Evolutionary conservation across 2,888 invertebrate species (phyloP).

Genomic region (Drymonia ruficornis): DNA sequence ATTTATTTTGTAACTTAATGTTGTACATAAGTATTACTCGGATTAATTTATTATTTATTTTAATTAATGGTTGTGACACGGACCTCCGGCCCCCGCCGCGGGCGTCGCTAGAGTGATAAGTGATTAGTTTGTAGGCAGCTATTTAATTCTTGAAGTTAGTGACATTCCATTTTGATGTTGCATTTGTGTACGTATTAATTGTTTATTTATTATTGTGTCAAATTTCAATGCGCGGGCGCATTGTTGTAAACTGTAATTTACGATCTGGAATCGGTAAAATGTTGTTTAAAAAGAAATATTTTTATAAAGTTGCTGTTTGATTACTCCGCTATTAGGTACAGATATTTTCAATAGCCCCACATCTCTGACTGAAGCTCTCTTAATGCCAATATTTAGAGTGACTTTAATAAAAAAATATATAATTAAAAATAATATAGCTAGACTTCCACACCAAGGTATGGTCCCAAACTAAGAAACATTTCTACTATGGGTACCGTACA

Average conservation of each 20-base stretch:
- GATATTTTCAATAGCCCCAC: too few relatives aligned
- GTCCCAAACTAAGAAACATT: too few relatives aligned
- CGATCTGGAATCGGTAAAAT: slow-evolving; percentile 8
- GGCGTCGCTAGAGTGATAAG: slow-evolving; percentile 14
- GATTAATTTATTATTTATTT: slow-evolving; percentile 40
- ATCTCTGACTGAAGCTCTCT: too few relatives aligned
- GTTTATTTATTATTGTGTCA: slow-evolving; percentile 15
- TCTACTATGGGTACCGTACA: too few relatives aligned
- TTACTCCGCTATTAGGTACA: slow-evolving; percentile 9
- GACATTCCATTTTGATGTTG: slow-evolving; percentile 10
- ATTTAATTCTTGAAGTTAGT: slow-evolving; percentile 26
- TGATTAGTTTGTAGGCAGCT: slow-evolving; percentile 15
- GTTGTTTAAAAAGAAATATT: slow-evolving; percentile 26
- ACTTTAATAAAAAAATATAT: too few relatives aligned
- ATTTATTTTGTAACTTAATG: slow-evolving; percentile 33
- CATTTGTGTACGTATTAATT: not conserved
- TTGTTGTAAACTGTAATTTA: slow-evolving; percentile 11
- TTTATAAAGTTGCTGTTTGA: slow-evolving; percentile 24
- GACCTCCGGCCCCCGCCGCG: slow-evolving; percentile 14
- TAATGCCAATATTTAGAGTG: too few relatives aligned
- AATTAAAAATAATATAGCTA: too few relatives aligned
- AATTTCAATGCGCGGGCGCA: slow-evolving; percentile 35
- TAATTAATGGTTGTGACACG: slow-evolving; percentile 31
- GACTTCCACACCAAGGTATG: too few relatives aligned
- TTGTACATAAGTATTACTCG: slow-evolving; percentile 23